Conservation (phyloP, 2,888 invertebrate genomes). For the Deilephila porcellus region DNA sequence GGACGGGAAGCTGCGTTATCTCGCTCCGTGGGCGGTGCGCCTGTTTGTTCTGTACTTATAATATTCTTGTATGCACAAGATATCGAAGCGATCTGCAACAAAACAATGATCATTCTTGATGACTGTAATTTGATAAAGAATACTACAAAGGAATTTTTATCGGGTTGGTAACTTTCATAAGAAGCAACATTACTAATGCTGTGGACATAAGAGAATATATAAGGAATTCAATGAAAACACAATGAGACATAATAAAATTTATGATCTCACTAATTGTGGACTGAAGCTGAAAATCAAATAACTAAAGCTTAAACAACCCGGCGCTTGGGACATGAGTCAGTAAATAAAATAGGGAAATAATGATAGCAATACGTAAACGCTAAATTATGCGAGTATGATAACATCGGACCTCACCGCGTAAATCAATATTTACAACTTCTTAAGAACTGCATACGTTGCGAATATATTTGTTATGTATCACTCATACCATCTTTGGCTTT, state of each 20-base stretch:
- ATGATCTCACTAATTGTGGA: conserved; percentile 38
- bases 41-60: conserved; percentile 75
- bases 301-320: conserved; percentile 51
- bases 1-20: conserved; percentile 76
- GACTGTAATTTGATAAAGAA: conserved; percentile 39
- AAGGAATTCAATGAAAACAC: conserved; percentile 30
- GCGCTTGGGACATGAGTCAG: conserved; percentile 16
- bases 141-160: conserved; percentile 17
- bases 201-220: conserved; percentile 31
- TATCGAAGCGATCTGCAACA: conserved; percentile 81
- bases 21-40: conserved; percentile 71
- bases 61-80: conserved; percentile 79
- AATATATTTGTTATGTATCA: conserved; percentile 1
- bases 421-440: conserved; percentile 56
- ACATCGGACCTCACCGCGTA: conserved; percentile 63
- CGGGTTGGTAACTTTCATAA: neutral
- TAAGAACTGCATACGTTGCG: conserved; percentile 18
- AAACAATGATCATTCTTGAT: conserved; percentile 61
- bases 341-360: conserved; percentile 43
- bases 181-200: neutral
- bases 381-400: conserved; percentile 65
- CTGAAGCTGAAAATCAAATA: conserved; percentile 57
- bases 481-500: neutral
- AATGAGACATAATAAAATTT: neutral
- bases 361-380: conserved; percentile 52